These are phyloP conservation scores for Urocynchramus pylzowi DNA, from an alignment of 2,113 vertebrate species.

Conservation along the genomic window DNA sequence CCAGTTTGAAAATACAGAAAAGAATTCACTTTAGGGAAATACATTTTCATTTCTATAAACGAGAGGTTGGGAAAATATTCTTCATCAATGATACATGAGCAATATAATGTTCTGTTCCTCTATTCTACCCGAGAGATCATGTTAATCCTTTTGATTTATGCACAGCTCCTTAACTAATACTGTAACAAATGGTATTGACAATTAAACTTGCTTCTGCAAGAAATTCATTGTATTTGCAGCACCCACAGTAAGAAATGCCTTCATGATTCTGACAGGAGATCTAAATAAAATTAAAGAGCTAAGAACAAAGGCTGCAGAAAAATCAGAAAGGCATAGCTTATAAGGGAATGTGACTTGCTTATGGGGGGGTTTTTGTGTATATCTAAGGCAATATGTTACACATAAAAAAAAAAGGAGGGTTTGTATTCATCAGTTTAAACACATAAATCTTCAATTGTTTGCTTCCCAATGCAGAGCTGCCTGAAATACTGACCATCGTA, in stretches of 20 bases:
- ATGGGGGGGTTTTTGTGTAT: neutral
- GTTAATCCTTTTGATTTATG: slow-evolving; percentile 60
- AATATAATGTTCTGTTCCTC: neutral
- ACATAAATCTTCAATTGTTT: neutral
- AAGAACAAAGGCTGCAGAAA: slow-evolving; percentile 52
- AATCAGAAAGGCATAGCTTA: slow-evolving; percentile 10
- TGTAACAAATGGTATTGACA: slow-evolving; percentile 51
- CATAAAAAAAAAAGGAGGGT: neutral
- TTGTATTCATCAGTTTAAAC: neutral
- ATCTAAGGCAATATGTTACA: neutral
- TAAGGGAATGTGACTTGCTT: neutral
- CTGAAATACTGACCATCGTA: neutral
- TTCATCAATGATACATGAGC: slow-evolving; percentile 1
- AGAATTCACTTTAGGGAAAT: neutral
- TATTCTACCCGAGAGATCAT: neutral
- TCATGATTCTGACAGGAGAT: slow-evolving; percentile 39
- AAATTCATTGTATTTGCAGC: slow-evolving; percentile 35
- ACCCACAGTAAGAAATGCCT: slow-evolving; percentile 33
- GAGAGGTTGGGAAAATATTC: neutral
- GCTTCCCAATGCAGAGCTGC: neutral
- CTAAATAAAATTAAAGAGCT: slow-evolving; percentile 54
- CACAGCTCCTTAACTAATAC: slow-evolving; percentile 48
- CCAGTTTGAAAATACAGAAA: neutral
- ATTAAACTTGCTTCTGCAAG: slow-evolving; percentile 11
- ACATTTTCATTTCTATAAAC: neutral